Evolutionary conservation across 2,888 invertebrate genomes (phyloP), one percentile per base, ranked within the genome.

Genomic region (Ecdyonurus torrentis): DNA sequence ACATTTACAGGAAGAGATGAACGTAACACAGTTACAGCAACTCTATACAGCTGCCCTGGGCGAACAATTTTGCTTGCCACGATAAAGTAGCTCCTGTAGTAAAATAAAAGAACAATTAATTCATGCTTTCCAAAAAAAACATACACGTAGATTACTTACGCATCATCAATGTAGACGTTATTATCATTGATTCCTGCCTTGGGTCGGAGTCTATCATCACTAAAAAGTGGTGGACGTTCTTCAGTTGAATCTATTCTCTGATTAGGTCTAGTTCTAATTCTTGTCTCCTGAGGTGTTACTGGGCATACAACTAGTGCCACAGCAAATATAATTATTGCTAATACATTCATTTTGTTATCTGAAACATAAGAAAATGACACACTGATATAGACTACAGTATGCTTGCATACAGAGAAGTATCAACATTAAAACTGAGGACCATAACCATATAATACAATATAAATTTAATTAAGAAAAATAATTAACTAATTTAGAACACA

Each of bases 11-110:
- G 89, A 65, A 87, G 79, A 61, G 85, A 84, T 5, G 89, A 85
- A 71, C 85, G 82, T 25, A 95, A 77, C 50, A 96, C 86, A 63
- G 88, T 89, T 0, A 91, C 93, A 0, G 89, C 87, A 3, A 95
- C 85, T 70, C 91, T 85, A 74, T 93, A 93, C 63, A 95, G 84
- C 70, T 94, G 90, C 0, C 91, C 91, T 0, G 97, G 96, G 2
- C 95, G 82, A 15, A 97, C 89, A 82, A 91, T 87, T 68, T 84
- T 84, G 2, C 95, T 93, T 0, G 95, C 91, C 25, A 96, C 88
- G 66, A 97, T 84, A 71, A 97, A 92, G 74, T 95, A 96, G 7
- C 91, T 91, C 65, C 92, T 92, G 77, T 50, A 78, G 78, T 50
- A 50, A 50, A 50, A 50, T 50, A 18, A 18, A 50, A 50, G 7